phyloP scores from a whole-genome alignment of 2,113 vertebrate genomes.

The Cheilinus undulatus region DNA sequence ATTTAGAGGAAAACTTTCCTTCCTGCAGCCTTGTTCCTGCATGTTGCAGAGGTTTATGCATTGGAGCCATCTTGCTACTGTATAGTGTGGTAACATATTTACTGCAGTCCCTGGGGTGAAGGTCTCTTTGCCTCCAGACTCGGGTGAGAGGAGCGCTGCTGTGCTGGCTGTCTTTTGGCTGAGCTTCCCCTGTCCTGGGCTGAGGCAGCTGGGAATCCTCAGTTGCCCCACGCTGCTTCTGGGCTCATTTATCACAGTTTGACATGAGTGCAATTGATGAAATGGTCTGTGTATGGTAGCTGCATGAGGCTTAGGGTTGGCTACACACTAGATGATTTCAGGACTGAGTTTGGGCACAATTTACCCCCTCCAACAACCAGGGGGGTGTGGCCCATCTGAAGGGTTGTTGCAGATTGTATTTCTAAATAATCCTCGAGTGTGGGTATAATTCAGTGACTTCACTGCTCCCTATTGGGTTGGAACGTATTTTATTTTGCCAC shows the following conservation, averaged over 20 bases:
- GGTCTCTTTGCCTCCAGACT: constrained; percentile 28
- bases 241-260: constrained; percentile 65
- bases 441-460: too few species aligned
- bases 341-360: too few species aligned
- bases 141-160: constrained; percentile 25
- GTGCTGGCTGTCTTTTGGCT: constrained; percentile 24
- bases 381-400: too few species aligned
- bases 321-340: too few species aligned
- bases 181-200: constrained; percentile 20
- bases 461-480: too few species aligned
- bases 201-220: constrained; percentile 55
- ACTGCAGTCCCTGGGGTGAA: constrained; percentile 69
- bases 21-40: neutral
- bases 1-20: constrained; percentile 41
- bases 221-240: constrained; percentile 29
- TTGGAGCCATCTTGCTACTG: constrained; percentile 60
- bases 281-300: constrained; percentile 16
- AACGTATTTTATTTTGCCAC: too few species aligned
- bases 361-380: too few species aligned
- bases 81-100: constrained; percentile 50
- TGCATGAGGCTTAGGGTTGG: neutral
- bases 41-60: constrained; percentile 39
- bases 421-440: too few species aligned
- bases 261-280: constrained; percentile 50
- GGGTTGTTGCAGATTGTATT: too few species aligned